These are phyloP conservation scores for Drosophila bunnanda DNA, from an alignment of 2,888 invertebrate species.

Conservation along the genomic window DNA sequence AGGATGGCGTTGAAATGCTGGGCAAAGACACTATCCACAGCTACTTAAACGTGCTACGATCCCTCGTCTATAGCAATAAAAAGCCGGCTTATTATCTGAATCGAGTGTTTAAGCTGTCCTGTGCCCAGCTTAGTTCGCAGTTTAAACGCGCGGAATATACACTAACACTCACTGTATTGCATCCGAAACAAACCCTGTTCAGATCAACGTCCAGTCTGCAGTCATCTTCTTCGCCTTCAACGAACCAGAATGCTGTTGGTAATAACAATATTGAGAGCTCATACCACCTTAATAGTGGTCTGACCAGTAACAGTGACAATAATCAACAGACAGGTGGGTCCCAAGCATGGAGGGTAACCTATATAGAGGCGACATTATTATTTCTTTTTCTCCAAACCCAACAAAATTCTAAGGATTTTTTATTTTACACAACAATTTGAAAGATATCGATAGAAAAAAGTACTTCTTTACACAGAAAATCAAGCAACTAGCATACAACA, in stretches of 20 bases:
- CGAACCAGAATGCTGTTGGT: slow-evolving; percentile 63
- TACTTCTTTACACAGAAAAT: background rate
- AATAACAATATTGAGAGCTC: slow-evolving; percentile 34
- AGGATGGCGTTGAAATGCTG: slow-evolving; percentile 90
- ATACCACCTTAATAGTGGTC: slow-evolving; percentile 42
- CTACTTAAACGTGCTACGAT: slow-evolving; percentile 83
- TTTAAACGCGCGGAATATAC: slow-evolving; percentile 98
- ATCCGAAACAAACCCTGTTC: slow-evolving; percentile 88
- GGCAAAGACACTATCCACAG: slow-evolving; percentile 83
- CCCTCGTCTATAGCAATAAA: slow-evolving; percentile 95
- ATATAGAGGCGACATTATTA: too few species aligned
- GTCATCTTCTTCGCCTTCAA: slow-evolving; percentile 84
- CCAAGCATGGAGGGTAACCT: background rate
- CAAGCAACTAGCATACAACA: too few species aligned
- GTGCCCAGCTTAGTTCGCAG: slow-evolving; percentile 96
- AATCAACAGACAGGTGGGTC: slow-evolving; percentile 46
- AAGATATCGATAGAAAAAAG: background rate
- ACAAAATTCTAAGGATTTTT: background rate
- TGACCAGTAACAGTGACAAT: slow-evolving; percentile 24
- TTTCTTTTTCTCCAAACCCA: background rate
- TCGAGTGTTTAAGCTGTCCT: slow-evolving; percentile 97
- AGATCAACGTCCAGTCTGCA: slow-evolving; percentile 84
- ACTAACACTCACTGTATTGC: slow-evolving; percentile 95
- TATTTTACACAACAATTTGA: background rate
- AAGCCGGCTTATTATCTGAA: slow-evolving; percentile 98